A percentile compares a stretch with the other conserved stretches of the same genome.
These are phyloP conservation scores for Hylaeus volcanicus DNA, from an alignment of 1,140 invertebrate species.

Conservation along the genomic window DNA sequence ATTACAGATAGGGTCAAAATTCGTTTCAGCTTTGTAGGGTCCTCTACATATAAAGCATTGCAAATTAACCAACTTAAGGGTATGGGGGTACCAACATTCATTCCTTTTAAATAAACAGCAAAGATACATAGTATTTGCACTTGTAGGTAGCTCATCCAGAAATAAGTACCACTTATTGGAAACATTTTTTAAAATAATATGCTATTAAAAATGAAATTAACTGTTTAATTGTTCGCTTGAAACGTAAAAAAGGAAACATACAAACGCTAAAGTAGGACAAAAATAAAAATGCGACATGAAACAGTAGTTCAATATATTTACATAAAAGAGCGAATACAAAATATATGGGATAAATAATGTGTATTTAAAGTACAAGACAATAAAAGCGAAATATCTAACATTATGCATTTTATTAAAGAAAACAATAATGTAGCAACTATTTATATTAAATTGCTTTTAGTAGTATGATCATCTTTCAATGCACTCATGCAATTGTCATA, in stretches of 20 bases:
- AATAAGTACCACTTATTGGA: too few species aligned
- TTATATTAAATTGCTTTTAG: not conserved
- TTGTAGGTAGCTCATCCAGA: too few species aligned
- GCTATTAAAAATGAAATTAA: too few species aligned
- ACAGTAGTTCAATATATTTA: conserved; percentile 9
- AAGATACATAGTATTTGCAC: too few species aligned
- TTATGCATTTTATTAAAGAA: not conserved
- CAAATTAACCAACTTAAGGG: too few species aligned
- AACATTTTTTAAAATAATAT: too few species aligned
- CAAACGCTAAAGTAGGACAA: not conserved
- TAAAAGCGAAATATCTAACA: not conserved
- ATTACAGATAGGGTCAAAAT: too few species aligned
- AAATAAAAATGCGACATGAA: not conserved
- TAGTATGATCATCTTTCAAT: not conserved
- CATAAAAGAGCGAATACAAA: conserved; percentile 15
- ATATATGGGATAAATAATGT: not conserved
- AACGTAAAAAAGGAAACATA: not conserved
- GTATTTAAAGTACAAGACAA: not conserved
- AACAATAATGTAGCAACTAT: not conserved
- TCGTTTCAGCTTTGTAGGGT: too few species aligned
- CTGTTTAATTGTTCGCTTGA: not conserved
- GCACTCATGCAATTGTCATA: not conserved
- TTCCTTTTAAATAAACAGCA: too few species aligned
- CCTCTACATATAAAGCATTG: too few species aligned
- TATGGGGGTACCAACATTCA: too few species aligned